Percentiles rank a stretch among this genome's conserved stretches.
These are phyloP conservation scores for Diplodus puntazzo DNA, from an alignment of 2,797 vertebrate species.

Conservation along the genomic window DNA sequence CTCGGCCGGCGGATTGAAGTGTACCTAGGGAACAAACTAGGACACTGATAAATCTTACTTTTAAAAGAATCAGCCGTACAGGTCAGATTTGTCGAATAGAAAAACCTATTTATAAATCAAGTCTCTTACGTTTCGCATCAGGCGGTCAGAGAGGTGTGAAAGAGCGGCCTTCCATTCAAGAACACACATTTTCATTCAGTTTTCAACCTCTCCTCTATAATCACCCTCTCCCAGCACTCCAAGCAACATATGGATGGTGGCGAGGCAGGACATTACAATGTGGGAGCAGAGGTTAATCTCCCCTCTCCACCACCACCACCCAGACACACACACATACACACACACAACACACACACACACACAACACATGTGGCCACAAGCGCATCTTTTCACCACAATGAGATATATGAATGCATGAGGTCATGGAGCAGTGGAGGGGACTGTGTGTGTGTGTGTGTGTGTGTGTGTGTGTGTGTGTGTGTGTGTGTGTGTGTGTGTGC, in stretches of 20 bases:
- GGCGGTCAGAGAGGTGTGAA: not conserved
- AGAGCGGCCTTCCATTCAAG: no score
- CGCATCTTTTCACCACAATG: slow-evolving; percentile 5
- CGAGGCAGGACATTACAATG: no score
- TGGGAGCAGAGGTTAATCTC: no score
- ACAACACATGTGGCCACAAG: not conserved
- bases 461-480: not conserved
- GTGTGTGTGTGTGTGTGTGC: not conserved
- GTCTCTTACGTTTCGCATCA: not conserved
- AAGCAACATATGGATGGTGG: no score
- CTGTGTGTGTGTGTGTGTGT: not conserved
- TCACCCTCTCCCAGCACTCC: no score
- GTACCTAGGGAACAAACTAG: no score
- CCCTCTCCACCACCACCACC: not conserved
- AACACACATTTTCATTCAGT: not conserved
- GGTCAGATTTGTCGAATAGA: not conserved
- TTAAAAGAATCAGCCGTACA: not conserved
- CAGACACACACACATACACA: slow-evolving; percentile 7
- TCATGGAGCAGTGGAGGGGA: slow-evolving; percentile 11
- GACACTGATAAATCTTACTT: not conserved
- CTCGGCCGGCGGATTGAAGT: no score
- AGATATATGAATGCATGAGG: slow-evolving; percentile 39
- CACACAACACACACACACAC: slow-evolving; percentile 17
- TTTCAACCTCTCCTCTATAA: no score
- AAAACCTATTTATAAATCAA: no score